Evolutionary conservation across 1,140 invertebrate genomes (phyloP), one percentile per base, ranked within the genome.

Genomic region (Agraylea sexmaculata): DNA sequence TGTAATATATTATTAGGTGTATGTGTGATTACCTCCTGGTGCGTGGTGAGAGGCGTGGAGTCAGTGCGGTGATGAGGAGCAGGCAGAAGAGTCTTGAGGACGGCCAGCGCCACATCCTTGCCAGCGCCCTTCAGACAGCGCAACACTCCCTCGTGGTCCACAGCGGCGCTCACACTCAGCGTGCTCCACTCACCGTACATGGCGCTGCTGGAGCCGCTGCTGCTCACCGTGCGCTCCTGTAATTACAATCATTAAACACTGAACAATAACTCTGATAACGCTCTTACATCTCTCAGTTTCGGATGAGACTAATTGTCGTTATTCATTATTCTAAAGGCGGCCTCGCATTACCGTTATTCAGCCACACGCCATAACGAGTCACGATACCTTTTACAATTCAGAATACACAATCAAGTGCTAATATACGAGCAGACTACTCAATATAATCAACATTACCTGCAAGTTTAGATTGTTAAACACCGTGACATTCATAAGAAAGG

Each of bases 171-270:
- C 47, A 75, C 61, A 44, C 75, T 80, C 49, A 87, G 59, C 18
- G 83, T 86, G 44, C 80, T 81, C 83, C 83, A 87, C 71, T 87
- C 83, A 50, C 78, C 78, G 70, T 86, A 87, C 83, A 87, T 87
- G 50, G 74, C 76, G 64, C 75, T 75, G 55, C 55, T 56, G 30
- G 58, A 56, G 47, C 55, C 58, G 30, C 49, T 33, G 23, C 47
- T 38, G 27, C 57, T 56, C 50, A 64, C 57, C 36, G 49, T 51
- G 40, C 55, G 57, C 43, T 67, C 67, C 71, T 75, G 42, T 1
- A 35, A 38, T 21, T 16, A 10, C 21, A 37, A 29, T 11, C 20
- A 19, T n/a, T 12, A 17, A 18, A 40, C 19, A n/a, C 17, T 19
- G 5, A 10, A 36, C 32, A 25, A 7, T 25, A 7, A 7, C n/a